Evolutionary conservation across 1,140 invertebrate species (phyloP), one percentile per base, ranked within the genome.

Genomic region (Cotesia typhae): DNA sequence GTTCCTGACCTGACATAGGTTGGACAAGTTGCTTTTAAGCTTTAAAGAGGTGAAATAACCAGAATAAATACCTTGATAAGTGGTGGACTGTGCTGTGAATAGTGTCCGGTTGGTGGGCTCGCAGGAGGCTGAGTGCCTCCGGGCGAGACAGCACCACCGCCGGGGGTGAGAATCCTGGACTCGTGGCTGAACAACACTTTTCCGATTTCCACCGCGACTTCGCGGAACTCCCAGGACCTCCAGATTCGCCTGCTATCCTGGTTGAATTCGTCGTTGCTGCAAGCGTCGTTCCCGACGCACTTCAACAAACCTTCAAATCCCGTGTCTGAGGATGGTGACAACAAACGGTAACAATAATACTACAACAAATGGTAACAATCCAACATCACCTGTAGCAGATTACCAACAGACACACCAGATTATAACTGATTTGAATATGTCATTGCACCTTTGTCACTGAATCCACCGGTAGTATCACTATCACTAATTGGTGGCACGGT

Each of bases 161-260:
- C 82, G 83, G 84, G 84, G 83, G 83, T 85, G 80, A 85, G 84
- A 86, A 87, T 87, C 83, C 85, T 87, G 85, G 83, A 84, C 82
- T 84, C 83, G 83, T 84, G 83, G 70, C 80, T 85, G 81, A 85
- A 85, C 85, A 85, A 85, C 84, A 87, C 84, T 83, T 86, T 86
- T 75, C 73, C 79, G 81, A 79, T 78, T 51, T 78, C 74, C 74
- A 83, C 81, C 83, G 80, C 83, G 80, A 74, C 65, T 74, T 75
- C 75, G 84, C 82, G 83, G 80, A 83, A 76, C 76, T 73, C 67
- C 76, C 64, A 77, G 53, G 73, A 75, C 47, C 73, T 71, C 73
- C 74, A 75, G 53, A 75, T 47, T 47, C 41, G 65, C 14, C 70
- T 57, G 4, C 57, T 28, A 28, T 70, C 67, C 12, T 64, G 51